Evolutionary conservation across 2,113 vertebrate species (phyloP), one percentile per base, ranked within the genome.

Genomic region (Melanerpes aurifrons): DNA sequence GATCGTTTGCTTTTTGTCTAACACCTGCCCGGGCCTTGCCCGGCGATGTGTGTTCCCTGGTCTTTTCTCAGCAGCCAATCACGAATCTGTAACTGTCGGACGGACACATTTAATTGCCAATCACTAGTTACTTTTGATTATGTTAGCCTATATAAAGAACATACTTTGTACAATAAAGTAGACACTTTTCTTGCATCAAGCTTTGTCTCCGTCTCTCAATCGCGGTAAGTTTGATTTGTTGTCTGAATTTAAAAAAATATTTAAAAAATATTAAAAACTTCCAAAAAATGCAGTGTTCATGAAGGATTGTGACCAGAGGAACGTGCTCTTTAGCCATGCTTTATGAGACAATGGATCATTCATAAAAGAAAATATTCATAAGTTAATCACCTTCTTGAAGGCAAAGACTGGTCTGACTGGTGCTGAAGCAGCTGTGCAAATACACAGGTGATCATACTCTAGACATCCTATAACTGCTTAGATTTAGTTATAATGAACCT

Each of bases 381-480:
- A 56, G 45, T 57, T 68, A 86, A 94, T 71, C 45, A 31, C 35
- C 15, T 59, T 84, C 45, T 78, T 68, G 72, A 90, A 93, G 15
- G 29, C 90, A 86, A 61, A 86, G 69, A 77, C 86, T 93, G 66
- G 82, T 88, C 56, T 88, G 43, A 80, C 69, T 71, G 50, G 83
- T 93, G 76, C 54, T 88, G 69, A 68, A 64, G 73, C 86, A 90
- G 83, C 86, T 96, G 73, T 68, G 62, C 31, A 93, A 94, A 89
- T 53, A 82, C 9, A 25, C 29, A 79, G 40, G 69, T 87, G 61
- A 68, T 56, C 53, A 40, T 71, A 53, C 70, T 66, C 74, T 58
- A 84, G 18, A 66, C 54, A 85, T 10, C 35, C 74, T 47, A 8
- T 20, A 72, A 72, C 66, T 75, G 32, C 73, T 43, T 14, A 48